Evolutionary conservation across 2,888 invertebrate genomes (phyloP).

Genomic region (Limenitis camilla): DNA sequence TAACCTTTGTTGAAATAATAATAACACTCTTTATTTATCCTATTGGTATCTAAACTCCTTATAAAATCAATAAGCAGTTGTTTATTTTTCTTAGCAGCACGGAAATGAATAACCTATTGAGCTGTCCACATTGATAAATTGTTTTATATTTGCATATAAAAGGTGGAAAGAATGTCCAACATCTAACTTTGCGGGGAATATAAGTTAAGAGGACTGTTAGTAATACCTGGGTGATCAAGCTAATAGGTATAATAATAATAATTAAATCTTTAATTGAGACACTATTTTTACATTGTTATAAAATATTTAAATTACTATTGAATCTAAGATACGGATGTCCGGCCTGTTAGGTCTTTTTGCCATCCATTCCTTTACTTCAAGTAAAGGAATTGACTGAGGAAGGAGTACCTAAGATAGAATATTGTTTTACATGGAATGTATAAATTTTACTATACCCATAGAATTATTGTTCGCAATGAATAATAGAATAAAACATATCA

Average conservation of each 20-base stretch:
- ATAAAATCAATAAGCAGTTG: slow-evolving; percentile 1
- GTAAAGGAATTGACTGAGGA: too few relatives aligned
- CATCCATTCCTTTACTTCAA: too few relatives aligned
- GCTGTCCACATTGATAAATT: slow-evolving; percentile 66
- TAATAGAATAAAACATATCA: too few relatives aligned
- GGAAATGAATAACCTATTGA: slow-evolving; percentile 54
- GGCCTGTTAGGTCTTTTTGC: too few relatives aligned
- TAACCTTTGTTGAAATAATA: not conserved
- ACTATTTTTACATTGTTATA: too few relatives aligned
- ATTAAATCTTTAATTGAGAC: too few relatives aligned
- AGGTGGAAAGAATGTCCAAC: slow-evolving; percentile 37
- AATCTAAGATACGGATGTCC: too few relatives aligned
- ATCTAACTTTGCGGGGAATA: slow-evolving; percentile 45
- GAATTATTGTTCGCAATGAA: too few relatives aligned
- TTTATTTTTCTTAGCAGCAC: slow-evolving; percentile 29
- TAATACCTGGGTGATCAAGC: not conserved
- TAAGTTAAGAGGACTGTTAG: slow-evolving; percentile 31
- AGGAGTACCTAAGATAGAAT: too few relatives aligned
- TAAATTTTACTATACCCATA: too few relatives aligned
- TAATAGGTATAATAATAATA: not conserved
- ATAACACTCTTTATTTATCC: not conserved
- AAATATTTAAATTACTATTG: too few relatives aligned
- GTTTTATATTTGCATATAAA: slow-evolving; percentile 62
- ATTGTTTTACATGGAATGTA: too few relatives aligned
- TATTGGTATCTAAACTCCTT: slow-evolving; percentile 9